These are phyloP conservation scores for Sceliomorpha sp. DNA, from an alignment of 2,888 invertebrate species.

Conservation along the genomic window DNA sequence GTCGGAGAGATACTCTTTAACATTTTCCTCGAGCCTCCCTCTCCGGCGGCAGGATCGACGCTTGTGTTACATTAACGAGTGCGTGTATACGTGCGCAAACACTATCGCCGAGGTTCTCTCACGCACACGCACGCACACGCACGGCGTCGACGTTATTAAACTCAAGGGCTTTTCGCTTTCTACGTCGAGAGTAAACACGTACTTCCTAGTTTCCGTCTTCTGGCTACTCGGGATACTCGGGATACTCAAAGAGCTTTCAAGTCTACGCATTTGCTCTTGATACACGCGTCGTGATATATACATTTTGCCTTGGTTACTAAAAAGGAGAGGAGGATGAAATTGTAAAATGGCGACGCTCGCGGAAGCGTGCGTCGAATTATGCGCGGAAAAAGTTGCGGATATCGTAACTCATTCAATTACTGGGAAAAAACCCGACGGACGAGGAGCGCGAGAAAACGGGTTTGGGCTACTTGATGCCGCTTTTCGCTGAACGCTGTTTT, in stretches of 20 bases:
- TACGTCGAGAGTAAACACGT: conserved; percentile 66
- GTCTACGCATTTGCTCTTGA: conserved; percentile 54
- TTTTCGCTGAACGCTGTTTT: too few species aligned
- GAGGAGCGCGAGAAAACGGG: background rate
- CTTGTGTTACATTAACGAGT: conserved; percentile 17
- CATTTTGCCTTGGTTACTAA: conserved; percentile 49
- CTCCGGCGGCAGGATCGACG: conserved; percentile 46
- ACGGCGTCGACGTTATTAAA: conserved; percentile 69
- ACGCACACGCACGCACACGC: conserved; percentile 42
- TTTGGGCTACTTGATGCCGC: too few species aligned
- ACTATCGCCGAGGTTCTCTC: conserved; percentile 7
- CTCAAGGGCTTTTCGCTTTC: conserved; percentile 70
- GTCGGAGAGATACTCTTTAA: conserved; percentile 62
- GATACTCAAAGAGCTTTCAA: conserved; percentile 59
- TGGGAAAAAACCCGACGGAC: conserved; percentile 28
- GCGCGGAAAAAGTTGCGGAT: conserved; percentile 18
- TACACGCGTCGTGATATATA: conserved; percentile 39
- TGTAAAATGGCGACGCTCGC: conserved; percentile 17
- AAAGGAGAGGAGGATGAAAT: conserved; percentile 28
- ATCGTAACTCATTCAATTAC: conserved; percentile 40
- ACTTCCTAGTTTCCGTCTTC: conserved; percentile 52
- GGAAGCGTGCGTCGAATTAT: conserved; percentile 34
- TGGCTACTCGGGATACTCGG: conserved; percentile 55
- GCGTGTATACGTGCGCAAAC: conserved; percentile 12
- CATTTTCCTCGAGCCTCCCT: conserved; percentile 62